Evolutionary conservation across 1,140 invertebrate species (phyloP).

Genomic region (Lepidurus couesii): DNA sequence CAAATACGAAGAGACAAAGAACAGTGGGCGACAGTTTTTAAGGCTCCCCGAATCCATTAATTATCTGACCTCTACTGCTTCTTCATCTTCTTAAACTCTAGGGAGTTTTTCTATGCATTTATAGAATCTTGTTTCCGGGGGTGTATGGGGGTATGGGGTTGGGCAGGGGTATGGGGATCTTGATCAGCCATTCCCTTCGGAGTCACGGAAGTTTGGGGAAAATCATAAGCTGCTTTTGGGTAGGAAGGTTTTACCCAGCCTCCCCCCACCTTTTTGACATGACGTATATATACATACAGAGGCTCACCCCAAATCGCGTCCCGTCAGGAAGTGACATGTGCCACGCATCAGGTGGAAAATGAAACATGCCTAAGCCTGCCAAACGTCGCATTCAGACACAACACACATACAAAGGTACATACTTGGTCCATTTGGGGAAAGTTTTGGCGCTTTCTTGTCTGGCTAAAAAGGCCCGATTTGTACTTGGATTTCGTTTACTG

Average conservation of each 20-base stretch:
- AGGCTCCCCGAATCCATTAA: background rate
- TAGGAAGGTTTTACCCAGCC: background rate
- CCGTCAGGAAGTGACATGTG: constrained; percentile 13
- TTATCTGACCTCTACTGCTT: constrained; percentile 8
- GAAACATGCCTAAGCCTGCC: background rate
- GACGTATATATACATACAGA: background rate
- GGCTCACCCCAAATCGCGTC: background rate
- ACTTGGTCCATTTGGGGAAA: no score
- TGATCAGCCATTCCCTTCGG: background rate
- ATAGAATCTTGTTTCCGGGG: background rate
- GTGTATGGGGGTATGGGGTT: background rate
- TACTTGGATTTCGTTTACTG: no score
- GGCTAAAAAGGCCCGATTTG: no score
- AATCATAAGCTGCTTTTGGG: background rate
- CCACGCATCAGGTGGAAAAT: constrained; percentile 18
- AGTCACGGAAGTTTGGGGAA: background rate
- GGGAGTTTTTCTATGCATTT: background rate
- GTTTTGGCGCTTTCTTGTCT: no score
- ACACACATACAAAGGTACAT: no score
- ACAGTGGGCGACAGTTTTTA: background rate
- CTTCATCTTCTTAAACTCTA: background rate
- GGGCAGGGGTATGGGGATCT: background rate
- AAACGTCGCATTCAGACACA: background rate
- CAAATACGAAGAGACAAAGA: constrained; percentile 1
- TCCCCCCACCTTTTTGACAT: background rate